Evolutionary conservation across 2,888 invertebrate species (phyloP).

Genomic region (Amphimallon solstitiale): DNA sequence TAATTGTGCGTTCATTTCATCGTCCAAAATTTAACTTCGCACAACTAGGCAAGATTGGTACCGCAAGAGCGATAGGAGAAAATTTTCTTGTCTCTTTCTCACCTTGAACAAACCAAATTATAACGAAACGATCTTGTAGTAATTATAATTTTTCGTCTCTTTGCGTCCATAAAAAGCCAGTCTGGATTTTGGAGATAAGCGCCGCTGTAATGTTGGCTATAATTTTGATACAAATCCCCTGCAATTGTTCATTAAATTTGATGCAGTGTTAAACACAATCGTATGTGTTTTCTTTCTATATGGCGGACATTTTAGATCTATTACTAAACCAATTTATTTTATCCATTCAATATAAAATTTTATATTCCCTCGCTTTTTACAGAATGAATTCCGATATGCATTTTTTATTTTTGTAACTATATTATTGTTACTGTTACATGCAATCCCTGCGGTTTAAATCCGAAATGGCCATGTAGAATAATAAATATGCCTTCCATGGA

Average conservation of each 20-base stretch:
- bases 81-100: constrained; percentile 1
- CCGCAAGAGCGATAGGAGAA: constrained; percentile 18
- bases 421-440: too few species aligned
- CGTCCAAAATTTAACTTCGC: constrained; percentile 2
- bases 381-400: too few species aligned
- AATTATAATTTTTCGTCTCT: constrained; percentile 22
- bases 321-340: too few species aligned
- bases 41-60: constrained; percentile 6
- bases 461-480: too few species aligned
- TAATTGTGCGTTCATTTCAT: constrained; percentile 32
- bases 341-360: constrained; percentile 9
- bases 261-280: constrained; percentile 12
- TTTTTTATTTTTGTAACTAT: too few species aligned
- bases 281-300: constrained; percentile 12
- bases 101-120: constrained; percentile 25
- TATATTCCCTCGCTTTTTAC: background rate
- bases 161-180: background rate
- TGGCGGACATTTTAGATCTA: constrained; percentile 1
- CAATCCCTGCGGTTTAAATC: too few species aligned
- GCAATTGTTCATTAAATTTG: constrained; percentile 28
- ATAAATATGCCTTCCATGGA: too few species aligned
- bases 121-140: constrained; percentile 31
- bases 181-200: constrained; percentile 26
- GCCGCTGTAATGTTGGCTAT: constrained; percentile 18
- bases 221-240: constrained; percentile 20